A percentile compares a stretch with the other conserved stretches of the same genome.
Evolutionary conservation across 92 coral and sea anemone genomes (phyloP).

Genomic region (Metridium senile): DNA sequence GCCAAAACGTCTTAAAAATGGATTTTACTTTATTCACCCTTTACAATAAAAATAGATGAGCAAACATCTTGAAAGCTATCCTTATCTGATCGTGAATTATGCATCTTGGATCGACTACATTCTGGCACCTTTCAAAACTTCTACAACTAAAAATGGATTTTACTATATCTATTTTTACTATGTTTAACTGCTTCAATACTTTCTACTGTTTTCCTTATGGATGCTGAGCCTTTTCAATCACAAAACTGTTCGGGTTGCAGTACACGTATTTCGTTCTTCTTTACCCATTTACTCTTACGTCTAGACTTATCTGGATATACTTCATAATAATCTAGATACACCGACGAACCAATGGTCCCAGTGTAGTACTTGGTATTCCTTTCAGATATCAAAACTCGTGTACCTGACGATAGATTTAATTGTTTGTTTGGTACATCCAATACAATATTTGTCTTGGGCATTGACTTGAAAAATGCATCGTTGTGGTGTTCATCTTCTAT

Average conservation of each 20-base stretch:
- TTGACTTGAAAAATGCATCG: background rate
- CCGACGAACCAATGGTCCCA: background rate
- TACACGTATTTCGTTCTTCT: slow-evolving; percentile 3
- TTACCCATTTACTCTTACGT: background rate
- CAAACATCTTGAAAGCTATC: too few relatives aligned
- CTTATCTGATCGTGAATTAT: too few relatives aligned
- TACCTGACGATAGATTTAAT: slow-evolving; percentile 11
- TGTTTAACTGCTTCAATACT: too few relatives aligned
- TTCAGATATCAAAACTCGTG: slow-evolving; percentile 10
- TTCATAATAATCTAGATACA: background rate
- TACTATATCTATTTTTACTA: too few relatives aligned
- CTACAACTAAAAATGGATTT: too few relatives aligned
- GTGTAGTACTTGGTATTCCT: slow-evolving; percentile 5
- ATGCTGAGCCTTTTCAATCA: background rate
- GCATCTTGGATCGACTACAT: too few relatives aligned
- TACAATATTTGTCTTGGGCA: background rate
- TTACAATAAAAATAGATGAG: too few relatives aligned
- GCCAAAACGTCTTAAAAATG: too few relatives aligned
- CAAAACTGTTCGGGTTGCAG: slow-evolving; percentile 18
- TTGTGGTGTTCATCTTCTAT: background rate
- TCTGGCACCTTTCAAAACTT: too few relatives aligned
- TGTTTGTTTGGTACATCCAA: slow-evolving; percentile 23
- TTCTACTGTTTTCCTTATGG: too few relatives aligned
- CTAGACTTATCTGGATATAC: slow-evolving; percentile 6
- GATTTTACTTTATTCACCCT: too few relatives aligned